Evolutionary conservation across 2,888 invertebrate species (phyloP), one percentile per base, ranked within the genome.

Genomic region (Keiferia lycopersicella): DNA sequence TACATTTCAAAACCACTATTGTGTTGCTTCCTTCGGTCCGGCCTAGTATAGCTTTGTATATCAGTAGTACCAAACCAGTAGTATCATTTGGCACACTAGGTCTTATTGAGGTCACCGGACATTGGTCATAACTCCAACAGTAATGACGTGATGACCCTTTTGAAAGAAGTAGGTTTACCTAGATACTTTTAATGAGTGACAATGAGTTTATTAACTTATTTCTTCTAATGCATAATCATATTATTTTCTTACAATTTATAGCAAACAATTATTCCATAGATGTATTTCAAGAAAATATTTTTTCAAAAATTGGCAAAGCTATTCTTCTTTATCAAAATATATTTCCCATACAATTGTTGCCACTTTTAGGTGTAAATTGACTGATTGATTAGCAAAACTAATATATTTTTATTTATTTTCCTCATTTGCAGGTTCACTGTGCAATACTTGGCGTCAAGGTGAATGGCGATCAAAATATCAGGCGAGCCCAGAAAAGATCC

Each of bases 371-470:
- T 34, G 34, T 8, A 34, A 7, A 8, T 34, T 34, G 1, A 34
- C 1, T 34, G 1, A 10, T 34, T 34, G 10, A 10, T 34, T 34
- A 10, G 10, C 34, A 34, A 34, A n/a, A 16, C n/a, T n/a, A 20
- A 0, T 11, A 18, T 20, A 4, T 48, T 2, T 26, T 12, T 22
- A 26, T 8, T 10, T 30, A 8, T 34, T 14, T 38, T 51, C 50
- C 34, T 61, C 22, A 56, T 41, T 82, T 82, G 0, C 79, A 92
- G 94, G 96, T 0, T 96, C 96, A 0, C 90, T 96, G 38, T 93
- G 94, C 20, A 95, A 95, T 75, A 97, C 97, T 0, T 97, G 97
- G 97, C 92, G 96, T 57, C 96, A 97, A 79, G 95, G 95, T 0
- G 90, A 94, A 34, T 95, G 95, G 95, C 89, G 80, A 59, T 81